Conservation (phyloP, 2,888 invertebrate genomes). For the Tanytarsus gracilentus region DNA sequence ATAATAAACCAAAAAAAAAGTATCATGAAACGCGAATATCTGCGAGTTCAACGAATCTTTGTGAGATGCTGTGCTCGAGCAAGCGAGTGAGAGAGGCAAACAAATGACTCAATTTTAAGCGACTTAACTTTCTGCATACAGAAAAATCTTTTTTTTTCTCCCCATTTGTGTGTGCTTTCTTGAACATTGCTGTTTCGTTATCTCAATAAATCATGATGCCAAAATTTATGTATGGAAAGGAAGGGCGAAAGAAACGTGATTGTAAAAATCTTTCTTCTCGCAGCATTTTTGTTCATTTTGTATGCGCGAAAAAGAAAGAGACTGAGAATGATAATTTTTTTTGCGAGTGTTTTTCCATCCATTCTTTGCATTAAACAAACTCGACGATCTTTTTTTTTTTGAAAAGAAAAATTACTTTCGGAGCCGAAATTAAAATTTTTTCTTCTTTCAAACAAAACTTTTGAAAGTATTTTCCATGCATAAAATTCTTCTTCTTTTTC, state of each 20-base stretch:
- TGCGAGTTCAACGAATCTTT: constrained; percentile 3
- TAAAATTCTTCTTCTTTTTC: too few relatives aligned
- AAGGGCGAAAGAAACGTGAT: constrained; percentile 16
- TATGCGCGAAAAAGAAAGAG: background rate
- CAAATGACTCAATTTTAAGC: constrained; percentile 11
- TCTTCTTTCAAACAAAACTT: too few relatives aligned
- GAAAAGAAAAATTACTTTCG: too few relatives aligned
- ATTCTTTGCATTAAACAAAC: too few relatives aligned
- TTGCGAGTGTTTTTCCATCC: too few relatives aligned
- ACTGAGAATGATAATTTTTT: too few relatives aligned
- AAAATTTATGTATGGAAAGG: background rate
- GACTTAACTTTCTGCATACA: background rate
- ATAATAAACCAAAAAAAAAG: too few relatives aligned
- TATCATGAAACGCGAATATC: background rate
- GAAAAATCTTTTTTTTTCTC: background rate
- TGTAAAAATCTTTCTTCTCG: background rate
- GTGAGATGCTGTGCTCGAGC: background rate
- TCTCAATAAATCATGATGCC: constrained; percentile 12
- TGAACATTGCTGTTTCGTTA: constrained; percentile 15
- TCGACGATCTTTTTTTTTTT: too few relatives aligned
- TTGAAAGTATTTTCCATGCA: too few relatives aligned
- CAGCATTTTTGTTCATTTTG: background rate
- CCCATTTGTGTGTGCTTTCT: background rate
- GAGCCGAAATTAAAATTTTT: too few relatives aligned
- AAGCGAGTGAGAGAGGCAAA: background rate